Evolutionary conservation across 2,797 vertebrate genomes (phyloP), one percentile per base, ranked within the genome.

Genomic region (Pangasius sanitwongsei): DNA sequence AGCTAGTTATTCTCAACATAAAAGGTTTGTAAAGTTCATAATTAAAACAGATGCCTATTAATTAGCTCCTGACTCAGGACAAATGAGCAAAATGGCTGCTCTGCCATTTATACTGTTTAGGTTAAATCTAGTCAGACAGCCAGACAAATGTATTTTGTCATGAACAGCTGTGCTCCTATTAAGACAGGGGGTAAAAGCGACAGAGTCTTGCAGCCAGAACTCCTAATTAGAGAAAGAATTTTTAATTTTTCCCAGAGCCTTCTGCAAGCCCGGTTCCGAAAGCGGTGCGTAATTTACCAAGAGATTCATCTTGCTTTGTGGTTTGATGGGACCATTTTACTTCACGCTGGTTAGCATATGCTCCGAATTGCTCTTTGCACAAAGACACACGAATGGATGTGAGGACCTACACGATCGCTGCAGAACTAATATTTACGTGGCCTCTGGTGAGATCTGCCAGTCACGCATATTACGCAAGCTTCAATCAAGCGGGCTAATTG

Each of bases 1-100:
- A 88, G 72, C 31, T 23, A 65, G 67, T 16, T 84, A 72, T 25
- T 83, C 77, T 50, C 34, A 63, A 50, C 87, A 72, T 67, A 83
- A 86, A 87, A 95, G 70, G 69, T 90, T 86, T 88, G 80, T 77
- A 80, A 87, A 89, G 67, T 90, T 83, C 93, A 90, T 95, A 96
- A 93, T 95, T 92, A 94, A 94, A 95, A 92, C 95, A 97, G 95
- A 95, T 96, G 96, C 95, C 92, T 95, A 96, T 96, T 95, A 95
- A 97, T 96, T 95, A 93, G 88, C 93, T 94, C 94, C 91, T 93
- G 94, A 95, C 93, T 93, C 92, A 91, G 94, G 93, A 96, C 94
- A 95, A 95, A 95, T 89, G 91, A 89, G 91, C 87, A 89, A 86
- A 91, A 94, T 94, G 89, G 90, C 92, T 90, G 59, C 92, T 89